Evolutionary conservation across 1,140 invertebrate genomes (phyloP).

Genomic region (Nixonia krombeini): DNA sequence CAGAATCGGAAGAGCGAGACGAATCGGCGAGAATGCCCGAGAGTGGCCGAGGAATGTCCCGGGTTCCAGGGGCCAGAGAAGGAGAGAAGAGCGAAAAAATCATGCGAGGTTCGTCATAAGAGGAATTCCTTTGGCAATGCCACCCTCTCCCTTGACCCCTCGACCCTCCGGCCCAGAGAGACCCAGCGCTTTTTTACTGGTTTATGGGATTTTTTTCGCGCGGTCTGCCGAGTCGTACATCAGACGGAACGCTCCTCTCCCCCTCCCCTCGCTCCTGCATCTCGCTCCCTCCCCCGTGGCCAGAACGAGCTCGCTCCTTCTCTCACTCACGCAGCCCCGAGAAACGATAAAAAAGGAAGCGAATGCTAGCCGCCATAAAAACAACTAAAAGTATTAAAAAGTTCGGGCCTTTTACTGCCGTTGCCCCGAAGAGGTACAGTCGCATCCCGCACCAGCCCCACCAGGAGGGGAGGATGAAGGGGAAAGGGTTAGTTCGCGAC

Average conservation of each 20-base stretch:
- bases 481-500: no score
- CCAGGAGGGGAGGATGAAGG: no score
- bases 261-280: no score
- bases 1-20: no score
- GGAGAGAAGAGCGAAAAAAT: slow-evolving; percentile 60
- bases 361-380: slow-evolving; percentile 67
- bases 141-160: slow-evolving; percentile 36
- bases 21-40: no score
- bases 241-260: slow-evolving; percentile 51
- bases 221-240: slow-evolving; percentile 67
- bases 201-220: slow-evolving; percentile 73
- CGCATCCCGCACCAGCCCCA: no score
- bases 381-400: slow-evolving; percentile 72
- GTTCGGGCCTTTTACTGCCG: slow-evolving; percentile 61
- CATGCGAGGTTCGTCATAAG: slow-evolving; percentile 70
- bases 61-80: slow-evolving; percentile 19
- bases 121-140: slow-evolving; percentile 66
- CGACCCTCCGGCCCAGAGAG: slow-evolving; percentile 52
- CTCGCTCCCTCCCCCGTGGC: slow-evolving; percentile 18
- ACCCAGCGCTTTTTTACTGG: slow-evolving; percentile 68
- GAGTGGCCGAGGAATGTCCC: slow-evolving; percentile 39
- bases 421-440: slow-evolving; percentile 17
- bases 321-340: slow-evolving; percentile 5
- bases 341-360: slow-evolving; percentile 56
- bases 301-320: slow-evolving; percentile 28